These are phyloP conservation scores for Onthophagus sagittarius DNA, from an alignment of 2,888 invertebrate species.

Conservation along the genomic window DNA sequence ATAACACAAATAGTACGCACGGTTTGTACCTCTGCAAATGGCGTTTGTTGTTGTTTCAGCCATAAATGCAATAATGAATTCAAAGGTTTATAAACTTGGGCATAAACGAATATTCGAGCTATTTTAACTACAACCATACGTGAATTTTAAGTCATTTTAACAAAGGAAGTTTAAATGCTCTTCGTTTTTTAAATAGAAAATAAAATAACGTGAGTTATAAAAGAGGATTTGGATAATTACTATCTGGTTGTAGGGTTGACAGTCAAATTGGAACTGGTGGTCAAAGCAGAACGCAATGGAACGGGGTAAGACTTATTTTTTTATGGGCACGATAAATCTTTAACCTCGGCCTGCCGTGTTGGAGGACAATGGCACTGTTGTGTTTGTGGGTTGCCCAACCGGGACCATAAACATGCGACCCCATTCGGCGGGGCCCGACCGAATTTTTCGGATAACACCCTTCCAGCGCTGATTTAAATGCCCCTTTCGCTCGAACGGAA, in stretches of 20 bases:
- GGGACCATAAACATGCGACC: conserved; percentile 11
- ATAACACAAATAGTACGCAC: neutral
- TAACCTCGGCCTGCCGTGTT: neutral
- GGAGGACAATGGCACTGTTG: conserved; percentile 13
- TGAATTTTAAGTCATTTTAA: neutral
- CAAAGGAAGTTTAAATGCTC: no score
- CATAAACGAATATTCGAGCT: no score
- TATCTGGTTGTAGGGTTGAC: neutral
- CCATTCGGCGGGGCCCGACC: conserved; percentile 6
- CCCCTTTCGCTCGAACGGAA: neutral
- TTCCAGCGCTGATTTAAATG: conserved; percentile 7
- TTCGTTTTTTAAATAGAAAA: neutral
- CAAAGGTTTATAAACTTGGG: neutral
- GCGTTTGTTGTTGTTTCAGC: neutral
- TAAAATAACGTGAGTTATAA: neutral
- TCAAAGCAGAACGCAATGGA: neutral
- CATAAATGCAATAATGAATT: neutral
- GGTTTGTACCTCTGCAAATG: neutral
- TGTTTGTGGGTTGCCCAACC: conserved; percentile 9
- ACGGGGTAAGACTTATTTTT: conserved; percentile 21
- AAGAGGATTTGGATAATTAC: neutral
- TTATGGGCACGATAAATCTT: conserved; percentile 21
- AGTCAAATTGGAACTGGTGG: neutral
- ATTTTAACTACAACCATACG: neutral
- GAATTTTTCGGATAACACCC: conserved; percentile 14